These are phyloP conservation scores for Meandrusa payeni DNA, from an alignment of 2,888 invertebrate species.

Conservation along the genomic window DNA sequence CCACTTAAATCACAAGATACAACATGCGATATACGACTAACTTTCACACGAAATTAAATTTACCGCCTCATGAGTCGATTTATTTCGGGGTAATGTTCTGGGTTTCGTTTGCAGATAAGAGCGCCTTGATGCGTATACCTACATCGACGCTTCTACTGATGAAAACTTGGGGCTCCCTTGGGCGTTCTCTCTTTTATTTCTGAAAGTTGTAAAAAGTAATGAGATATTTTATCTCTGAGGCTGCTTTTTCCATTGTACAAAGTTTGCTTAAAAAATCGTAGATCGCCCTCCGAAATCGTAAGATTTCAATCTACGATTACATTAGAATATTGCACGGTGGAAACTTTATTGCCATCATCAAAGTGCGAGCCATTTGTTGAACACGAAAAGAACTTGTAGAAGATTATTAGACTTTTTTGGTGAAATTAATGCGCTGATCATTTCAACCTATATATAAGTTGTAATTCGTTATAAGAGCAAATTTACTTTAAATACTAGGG, in stretches of 20 bases:
- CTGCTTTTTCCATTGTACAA: conserved; percentile 50
- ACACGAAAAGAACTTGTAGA: conserved; percentile 16
- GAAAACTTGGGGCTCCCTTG: conserved; percentile 51
- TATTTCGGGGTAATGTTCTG: conserved; percentile 59
- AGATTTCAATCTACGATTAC: conserved; percentile 26
- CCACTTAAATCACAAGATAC: conserved; percentile 42
- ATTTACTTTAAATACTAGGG: too few species aligned
- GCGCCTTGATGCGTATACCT: conserved; percentile 42
- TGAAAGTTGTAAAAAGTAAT: conserved; percentile 65
- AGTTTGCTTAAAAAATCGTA: conserved; percentile 31
- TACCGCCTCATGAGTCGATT: conserved; percentile 55
- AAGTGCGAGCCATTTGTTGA: conserved; percentile 14
- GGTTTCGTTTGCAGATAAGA: conserved; percentile 53
- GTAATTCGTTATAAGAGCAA: too few species aligned
- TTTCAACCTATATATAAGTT: too few species aligned
- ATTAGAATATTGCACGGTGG: conserved; percentile 26
- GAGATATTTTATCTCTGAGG: conserved; percentile 61
- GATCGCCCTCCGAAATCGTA: conserved; percentile 34
- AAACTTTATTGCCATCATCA: conserved; percentile 25
- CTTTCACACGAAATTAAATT: conserved; percentile 68
- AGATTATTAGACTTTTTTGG: conserved; percentile 1
- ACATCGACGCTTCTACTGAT: conserved; percentile 40
- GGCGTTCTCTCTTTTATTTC: conserved; percentile 57
- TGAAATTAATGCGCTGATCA: background rate
- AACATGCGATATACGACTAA: conserved; percentile 48